Base-by-base conservation (phyloP, 1,140 invertebrate species). In the Diuraphis noxia region DNA sequence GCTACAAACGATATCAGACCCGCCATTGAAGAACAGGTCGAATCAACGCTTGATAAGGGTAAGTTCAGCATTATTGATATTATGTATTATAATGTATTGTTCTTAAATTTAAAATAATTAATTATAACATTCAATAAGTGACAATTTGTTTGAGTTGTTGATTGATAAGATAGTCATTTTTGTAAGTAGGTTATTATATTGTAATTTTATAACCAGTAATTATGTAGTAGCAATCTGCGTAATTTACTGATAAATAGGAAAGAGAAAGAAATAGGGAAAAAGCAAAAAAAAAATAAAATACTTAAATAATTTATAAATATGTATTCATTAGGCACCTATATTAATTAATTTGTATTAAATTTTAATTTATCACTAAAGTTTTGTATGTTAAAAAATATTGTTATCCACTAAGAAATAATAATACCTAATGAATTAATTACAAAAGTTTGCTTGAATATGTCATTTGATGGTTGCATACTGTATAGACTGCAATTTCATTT, bases 1-100 rank as follows among this genome's bases (percentile, higher is more conserved):
- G 89, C 49, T 38, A 81, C 77, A 6, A 91, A 81, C 19, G 89
- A 91, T 81, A 91, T 91, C 13, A 77, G 89, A 52, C 89, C 89
- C 7, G 89, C 89, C 30, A 2, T 81, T 82, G 89, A 91, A 81
- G 89, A 91, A 19, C 89, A 82, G 30, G 38, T 36, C 52, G 89
- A 46, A 82, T 49, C 40, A 30, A 49, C 89, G 25, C 72, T 91
- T n/a, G 89, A 91, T 38, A 91, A 91, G 17, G 89, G 89, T 91
- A 6, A 91, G 77, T 52, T 79, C 25, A 8, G 17, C 38, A 63
- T 40, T 77, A n/a, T 34, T n/a, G 21, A 86, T 49, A 43, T 46
- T 41, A 10, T 30, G 5, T 72, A 85, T 38, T 63, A 13, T 87
- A 49, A 34, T 41, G 0, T n/a, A 84, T 84, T n/a, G 8, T 85